Conservation (phyloP, 2,113 vertebrate species). For the Ammodytes marinus region DNA sequence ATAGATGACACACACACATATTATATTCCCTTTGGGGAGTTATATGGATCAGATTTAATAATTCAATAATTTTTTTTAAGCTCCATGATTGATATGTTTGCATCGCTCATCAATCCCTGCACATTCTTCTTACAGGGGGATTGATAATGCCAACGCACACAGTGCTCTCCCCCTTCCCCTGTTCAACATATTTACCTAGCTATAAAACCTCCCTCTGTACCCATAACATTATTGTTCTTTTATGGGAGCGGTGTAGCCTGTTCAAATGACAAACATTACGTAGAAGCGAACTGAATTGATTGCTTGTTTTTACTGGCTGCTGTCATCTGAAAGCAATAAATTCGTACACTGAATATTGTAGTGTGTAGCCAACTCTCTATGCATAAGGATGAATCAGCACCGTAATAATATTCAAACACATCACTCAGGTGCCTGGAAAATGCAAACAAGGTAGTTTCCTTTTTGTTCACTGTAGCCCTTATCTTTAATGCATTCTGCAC, state of each 20-base stretch:
- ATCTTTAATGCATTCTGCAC: not conserved
- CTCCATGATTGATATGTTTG: not conserved
- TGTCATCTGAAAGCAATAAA: not conserved
- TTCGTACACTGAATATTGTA: not conserved
- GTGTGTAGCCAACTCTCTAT: not conserved
- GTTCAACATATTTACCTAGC: conserved; percentile 10
- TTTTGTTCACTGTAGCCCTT: not conserved
- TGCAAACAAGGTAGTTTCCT: not conserved
- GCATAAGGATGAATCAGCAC: conserved; percentile 12
- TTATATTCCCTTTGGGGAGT: not conserved
- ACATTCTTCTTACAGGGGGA: not conserved
- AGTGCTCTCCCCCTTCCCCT: not conserved
- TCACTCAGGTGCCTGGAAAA: not conserved
- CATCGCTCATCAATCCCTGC: not conserved
- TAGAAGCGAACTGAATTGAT: not conserved
- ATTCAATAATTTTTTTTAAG: not conserved
- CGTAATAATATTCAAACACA: not conserved
- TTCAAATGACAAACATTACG: conserved; percentile 12
- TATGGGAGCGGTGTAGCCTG: conserved; percentile 1
- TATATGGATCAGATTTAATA: not conserved
- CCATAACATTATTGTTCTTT: not conserved
- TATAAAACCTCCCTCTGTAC: not conserved
- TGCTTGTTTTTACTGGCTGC: conserved; percentile 12
- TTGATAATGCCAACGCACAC: not conserved
- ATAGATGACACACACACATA: not conserved